A percentile compares a stretch with the other conserved stretches of the same genome.
Conservation (phyloP, 2,113 vertebrate genomes). For the Desmodus rotundus region DNA sequence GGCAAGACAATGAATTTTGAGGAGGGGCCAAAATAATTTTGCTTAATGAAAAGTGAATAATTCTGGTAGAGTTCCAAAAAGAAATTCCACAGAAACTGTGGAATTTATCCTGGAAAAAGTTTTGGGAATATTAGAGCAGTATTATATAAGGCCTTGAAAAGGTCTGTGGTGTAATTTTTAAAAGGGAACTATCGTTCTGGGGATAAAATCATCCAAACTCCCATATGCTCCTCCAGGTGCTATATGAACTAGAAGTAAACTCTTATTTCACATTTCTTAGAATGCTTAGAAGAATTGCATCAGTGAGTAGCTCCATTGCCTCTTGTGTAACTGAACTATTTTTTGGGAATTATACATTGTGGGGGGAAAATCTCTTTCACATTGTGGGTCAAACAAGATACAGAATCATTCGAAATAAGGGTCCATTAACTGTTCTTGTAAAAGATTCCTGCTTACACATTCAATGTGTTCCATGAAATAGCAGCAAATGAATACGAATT, state of each 20-base stretch:
- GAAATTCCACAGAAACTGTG: neutral
- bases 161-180: neutral
- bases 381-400: neutral
- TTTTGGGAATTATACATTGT: neutral
- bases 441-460: neutral
- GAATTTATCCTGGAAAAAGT: neutral
- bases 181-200: neutral
- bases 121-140: neutral
- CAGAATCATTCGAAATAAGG: neutral
- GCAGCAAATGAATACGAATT: neutral
- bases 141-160: neutral
- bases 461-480: neutral
- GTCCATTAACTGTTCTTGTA: neutral
- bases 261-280: neutral
- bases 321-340: neutral
- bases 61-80: neutral
- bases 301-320: neutral
- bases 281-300: neutral
- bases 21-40: neutral
- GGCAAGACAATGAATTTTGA: neutral
- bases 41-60: neutral
- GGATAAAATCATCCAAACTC: neutral
- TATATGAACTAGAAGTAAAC: neutral
- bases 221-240: neutral
- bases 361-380: neutral